Percentiles rank a stretch among this genome's conserved stretches.
These are phyloP conservation scores for Takifugu ocellatus DNA, from an alignment of 2,797 vertebrate species.

Conservation along the genomic window DNA sequence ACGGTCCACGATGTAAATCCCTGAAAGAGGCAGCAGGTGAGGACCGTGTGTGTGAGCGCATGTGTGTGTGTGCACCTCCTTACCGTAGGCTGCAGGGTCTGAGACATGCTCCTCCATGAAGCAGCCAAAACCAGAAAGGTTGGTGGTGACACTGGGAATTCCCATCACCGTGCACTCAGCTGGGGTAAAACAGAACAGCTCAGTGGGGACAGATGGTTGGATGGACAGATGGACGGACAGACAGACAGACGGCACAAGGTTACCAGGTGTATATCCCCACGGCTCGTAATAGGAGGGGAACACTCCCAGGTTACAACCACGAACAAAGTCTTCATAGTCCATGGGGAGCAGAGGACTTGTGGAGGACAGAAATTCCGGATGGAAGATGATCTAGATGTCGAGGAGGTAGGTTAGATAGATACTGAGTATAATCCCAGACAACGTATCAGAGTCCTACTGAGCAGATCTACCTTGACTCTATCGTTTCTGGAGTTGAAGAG, in stretches of 20 bases:
- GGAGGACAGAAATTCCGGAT: slow-evolving; percentile 95
- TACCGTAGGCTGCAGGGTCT: slow-evolving; percentile 91
- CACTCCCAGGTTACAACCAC: slow-evolving; percentile 95
- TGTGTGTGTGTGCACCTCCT: slow-evolving; percentile 14
- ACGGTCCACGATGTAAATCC: slow-evolving; percentile 95
- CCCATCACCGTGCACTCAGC: slow-evolving; percentile 97
- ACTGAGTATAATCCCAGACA: not conserved
- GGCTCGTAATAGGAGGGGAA: slow-evolving; percentile 98
- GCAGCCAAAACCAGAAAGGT: slow-evolving; percentile 95
- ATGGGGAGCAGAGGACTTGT: slow-evolving; percentile 93
- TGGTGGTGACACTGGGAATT: slow-evolving; percentile 95
- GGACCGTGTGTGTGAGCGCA: slow-evolving; percentile 1
- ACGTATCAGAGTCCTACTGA: too few relatives aligned
- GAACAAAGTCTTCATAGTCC: slow-evolving; percentile 97
- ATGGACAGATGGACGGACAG: too few relatives aligned
- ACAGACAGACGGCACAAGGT: slow-evolving; percentile 6
- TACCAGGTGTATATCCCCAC: slow-evolving; percentile 98
- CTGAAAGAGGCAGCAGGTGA: slow-evolving; percentile 55
- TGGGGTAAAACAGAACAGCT: slow-evolving; percentile 43
- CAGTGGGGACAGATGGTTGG: not conserved
- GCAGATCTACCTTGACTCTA: slow-evolving; percentile 84
- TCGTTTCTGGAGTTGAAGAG: slow-evolving; percentile 91
- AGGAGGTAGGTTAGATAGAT: not conserved
- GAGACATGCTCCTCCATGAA: slow-evolving; percentile 96
- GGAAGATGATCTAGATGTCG: slow-evolving; percentile 84